phyloP scores from a whole-genome alignment of 1,140 invertebrate genomes.

The Venustaconcha ellipsiformis region DNA sequence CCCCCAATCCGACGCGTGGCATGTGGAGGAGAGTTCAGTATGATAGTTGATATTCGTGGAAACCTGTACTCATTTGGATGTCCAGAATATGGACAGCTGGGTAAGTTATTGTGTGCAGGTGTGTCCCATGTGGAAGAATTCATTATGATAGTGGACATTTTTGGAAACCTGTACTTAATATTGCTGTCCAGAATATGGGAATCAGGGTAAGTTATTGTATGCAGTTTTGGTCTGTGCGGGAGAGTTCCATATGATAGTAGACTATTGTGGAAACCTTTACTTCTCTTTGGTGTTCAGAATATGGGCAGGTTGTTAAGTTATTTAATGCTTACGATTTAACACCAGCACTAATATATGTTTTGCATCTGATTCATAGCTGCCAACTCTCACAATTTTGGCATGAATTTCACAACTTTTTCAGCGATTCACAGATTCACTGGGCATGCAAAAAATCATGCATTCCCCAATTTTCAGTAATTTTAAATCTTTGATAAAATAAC shows the following conservation, averaged over 20 bases:
- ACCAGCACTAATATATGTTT: too few species aligned
- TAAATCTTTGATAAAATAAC: too few species aligned
- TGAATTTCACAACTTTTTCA: too few species aligned
- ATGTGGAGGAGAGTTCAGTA: slow-evolving; percentile 92
- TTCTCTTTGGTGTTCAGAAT: background rate
- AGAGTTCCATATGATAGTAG: background rate
- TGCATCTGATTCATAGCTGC: too few species aligned
- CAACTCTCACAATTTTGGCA: too few species aligned
- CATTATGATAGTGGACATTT: background rate
- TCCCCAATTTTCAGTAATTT: too few species aligned
- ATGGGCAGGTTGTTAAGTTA: too few species aligned
- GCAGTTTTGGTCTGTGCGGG: background rate
- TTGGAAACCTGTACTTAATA: background rate
- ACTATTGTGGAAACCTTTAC: background rate
- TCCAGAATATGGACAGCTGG: slow-evolving; percentile 91
- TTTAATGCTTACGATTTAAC: too few species aligned
- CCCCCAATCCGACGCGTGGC: slow-evolving; percentile 85
- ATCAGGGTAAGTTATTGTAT: background rate
- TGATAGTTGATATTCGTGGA: slow-evolving; percentile 90
- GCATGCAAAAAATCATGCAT: too few species aligned
- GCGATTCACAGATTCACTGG: too few species aligned
- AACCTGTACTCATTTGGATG: slow-evolving; percentile 90
- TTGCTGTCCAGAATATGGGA: background rate
- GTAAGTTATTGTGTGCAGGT: slow-evolving; percentile 64
- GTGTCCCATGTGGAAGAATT: background rate